Evolutionary conservation across 2,797 vertebrate species (phyloP).

Genomic region (Anguilla obscura): DNA sequence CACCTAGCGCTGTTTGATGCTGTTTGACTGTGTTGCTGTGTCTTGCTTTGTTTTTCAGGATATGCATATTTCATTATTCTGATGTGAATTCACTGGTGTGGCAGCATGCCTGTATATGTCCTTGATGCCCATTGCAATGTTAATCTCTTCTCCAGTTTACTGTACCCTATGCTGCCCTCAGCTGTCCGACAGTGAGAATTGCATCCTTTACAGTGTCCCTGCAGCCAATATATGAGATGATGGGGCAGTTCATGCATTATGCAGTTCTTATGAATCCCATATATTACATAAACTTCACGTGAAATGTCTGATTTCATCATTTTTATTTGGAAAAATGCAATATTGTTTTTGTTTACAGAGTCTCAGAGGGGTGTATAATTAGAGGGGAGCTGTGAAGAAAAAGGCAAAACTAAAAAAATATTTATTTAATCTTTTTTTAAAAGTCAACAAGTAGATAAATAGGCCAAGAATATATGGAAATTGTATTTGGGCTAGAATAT

Average conservation of each 20-base stretch:
- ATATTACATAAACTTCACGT: not conserved
- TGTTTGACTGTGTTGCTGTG: not conserved
- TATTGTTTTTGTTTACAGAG: not conserved
- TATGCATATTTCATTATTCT: not conserved
- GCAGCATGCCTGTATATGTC: not conserved
- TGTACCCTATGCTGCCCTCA: conserved; percentile 7
- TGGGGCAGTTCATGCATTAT: not conserved
- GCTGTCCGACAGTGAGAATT: not conserved
- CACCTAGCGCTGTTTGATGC: not conserved
- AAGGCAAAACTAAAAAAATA: not conserved
- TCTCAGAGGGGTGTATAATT: not conserved
- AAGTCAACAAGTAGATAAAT: not conserved
- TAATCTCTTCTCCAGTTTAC: not conserved
- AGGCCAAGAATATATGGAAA: not conserved
- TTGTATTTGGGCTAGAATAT: not conserved
- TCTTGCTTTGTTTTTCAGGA: not conserved
- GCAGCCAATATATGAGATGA: not conserved
- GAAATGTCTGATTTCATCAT: not conserved
- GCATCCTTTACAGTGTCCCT: not conserved
- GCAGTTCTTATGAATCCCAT: not conserved
- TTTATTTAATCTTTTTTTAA: not conserved
- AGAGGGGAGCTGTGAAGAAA: not conserved
- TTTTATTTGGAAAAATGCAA: not conserved
- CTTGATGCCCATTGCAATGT: not conserved
- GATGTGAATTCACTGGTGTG: not conserved